phyloP scores from a whole-genome alignment of 2,113 vertebrate genomes.

The Penelope pileata region DNA sequence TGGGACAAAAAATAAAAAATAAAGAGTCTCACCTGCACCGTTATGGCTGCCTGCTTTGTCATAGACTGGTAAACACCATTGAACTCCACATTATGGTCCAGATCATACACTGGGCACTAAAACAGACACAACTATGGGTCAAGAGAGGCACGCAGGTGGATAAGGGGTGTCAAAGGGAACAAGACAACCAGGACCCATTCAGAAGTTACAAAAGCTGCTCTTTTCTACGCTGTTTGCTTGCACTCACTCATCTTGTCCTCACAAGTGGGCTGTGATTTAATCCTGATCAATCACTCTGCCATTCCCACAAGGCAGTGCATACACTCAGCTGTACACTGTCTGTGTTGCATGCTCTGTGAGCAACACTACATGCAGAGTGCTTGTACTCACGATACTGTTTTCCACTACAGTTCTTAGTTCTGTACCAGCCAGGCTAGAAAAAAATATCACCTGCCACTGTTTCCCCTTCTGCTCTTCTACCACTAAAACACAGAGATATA shows the following conservation, averaged over 20 bases:
- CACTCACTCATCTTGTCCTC: background rate
- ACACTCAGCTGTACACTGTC: background rate
- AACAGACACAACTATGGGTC: background rate
- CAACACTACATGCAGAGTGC: background rate
- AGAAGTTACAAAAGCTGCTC: background rate
- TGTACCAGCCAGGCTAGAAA: background rate
- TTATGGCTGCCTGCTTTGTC: slow-evolving; percentile 84
- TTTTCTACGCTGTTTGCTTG: background rate
- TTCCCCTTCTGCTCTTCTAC: background rate
- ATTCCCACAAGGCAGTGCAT: background rate
- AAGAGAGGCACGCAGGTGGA: background rate
- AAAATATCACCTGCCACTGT: background rate
- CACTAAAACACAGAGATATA: background rate
- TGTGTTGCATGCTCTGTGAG: background rate
- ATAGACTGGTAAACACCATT: slow-evolving; percentile 84
- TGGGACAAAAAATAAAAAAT: background rate
- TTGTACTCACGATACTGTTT: background rate
- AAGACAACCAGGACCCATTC: background rate
- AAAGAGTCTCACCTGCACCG: slow-evolving; percentile 77
- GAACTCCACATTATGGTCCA: slow-evolving; percentile 85
- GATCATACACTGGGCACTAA: slow-evolving; percentile 84
- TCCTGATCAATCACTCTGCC: background rate
- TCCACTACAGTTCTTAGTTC: background rate
- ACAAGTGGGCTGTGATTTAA: background rate
- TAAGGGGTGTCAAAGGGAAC: background rate